Conservation (phyloP, 1,140 invertebrate species). For the Diorhabda elongata region DNA sequence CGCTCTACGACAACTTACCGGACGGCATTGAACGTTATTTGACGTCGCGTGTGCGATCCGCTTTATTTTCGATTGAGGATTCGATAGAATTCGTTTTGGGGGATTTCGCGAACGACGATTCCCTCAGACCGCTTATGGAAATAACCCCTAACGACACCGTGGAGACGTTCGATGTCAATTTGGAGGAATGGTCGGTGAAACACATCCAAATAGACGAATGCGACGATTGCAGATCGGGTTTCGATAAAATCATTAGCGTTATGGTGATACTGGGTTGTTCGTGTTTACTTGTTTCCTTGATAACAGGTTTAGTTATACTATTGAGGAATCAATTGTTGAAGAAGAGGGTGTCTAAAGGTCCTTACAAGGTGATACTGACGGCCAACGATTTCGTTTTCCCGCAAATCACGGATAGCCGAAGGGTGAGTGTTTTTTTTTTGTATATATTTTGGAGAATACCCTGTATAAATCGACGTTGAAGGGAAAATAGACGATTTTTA, state of each 20-base stretch:
- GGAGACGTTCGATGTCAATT: constrained; percentile 31
- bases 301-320: constrained; percentile 35
- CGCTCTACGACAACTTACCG: not conserved
- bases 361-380: constrained; percentile 71
- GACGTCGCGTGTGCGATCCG: not conserved
- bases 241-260: constrained; percentile 33
- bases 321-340: constrained; percentile 59
- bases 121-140: constrained; percentile 34
- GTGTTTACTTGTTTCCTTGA: constrained; percentile 36
- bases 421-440: constrained; percentile 50
- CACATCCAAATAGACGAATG: constrained; percentile 43
- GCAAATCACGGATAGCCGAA: constrained; percentile 58
- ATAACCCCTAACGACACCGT: constrained; percentile 28
- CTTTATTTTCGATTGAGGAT: not conserved
- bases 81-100: constrained; percentile 23
- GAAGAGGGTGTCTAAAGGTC: constrained; percentile 65
- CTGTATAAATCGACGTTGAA: too few species aligned
- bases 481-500: too few species aligned
- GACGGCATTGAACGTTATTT: not conserved
- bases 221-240: constrained; percentile 37
- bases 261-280: constrained; percentile 39
- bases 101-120: constrained; percentile 32
- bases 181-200: constrained; percentile 42
- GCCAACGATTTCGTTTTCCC: constrained; percentile 72
- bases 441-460: too few species aligned